Evolutionary conservation across 2,797 vertebrate species (phyloP).

Genomic region (Chrysocyon brachyurus): DNA sequence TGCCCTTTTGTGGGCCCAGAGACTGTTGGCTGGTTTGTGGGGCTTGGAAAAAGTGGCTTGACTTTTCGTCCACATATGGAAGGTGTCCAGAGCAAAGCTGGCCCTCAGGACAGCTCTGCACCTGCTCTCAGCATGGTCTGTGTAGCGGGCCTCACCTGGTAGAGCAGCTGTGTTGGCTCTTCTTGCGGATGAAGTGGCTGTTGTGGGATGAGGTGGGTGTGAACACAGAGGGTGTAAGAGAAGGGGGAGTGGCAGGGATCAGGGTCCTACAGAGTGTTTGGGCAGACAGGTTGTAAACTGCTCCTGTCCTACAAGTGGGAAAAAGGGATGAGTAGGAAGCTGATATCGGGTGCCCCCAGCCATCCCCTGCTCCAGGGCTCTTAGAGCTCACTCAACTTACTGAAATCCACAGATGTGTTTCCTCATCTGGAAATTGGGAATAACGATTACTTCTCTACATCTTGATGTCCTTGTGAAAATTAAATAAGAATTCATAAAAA

Average conservation of each 20-base stretch:
- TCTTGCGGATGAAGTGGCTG: background rate
- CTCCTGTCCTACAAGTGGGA: background rate
- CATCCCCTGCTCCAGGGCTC: background rate
- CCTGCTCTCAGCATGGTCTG: background rate
- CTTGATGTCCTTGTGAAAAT: background rate
- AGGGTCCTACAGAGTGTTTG: background rate
- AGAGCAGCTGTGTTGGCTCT: background rate
- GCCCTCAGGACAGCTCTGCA: background rate
- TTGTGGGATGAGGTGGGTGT: background rate
- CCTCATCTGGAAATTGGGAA: background rate
- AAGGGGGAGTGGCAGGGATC: accelerated
- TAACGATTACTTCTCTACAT: background rate
- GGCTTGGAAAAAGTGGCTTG: background rate
- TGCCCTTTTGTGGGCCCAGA: background rate
- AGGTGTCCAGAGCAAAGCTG: background rate
- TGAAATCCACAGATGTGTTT: background rate
- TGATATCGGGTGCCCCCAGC: background rate
- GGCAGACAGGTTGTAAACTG: background rate
- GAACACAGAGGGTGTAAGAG: background rate
- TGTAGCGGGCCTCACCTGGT: too few species aligned
- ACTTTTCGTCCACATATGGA: background rate
- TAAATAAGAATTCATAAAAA: background rate
- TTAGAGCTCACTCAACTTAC: background rate
- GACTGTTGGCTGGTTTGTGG: background rate
- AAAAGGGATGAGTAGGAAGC: background rate